Evolutionary conservation across 2,797 vertebrate genomes (phyloP), one percentile per base, ranked within the genome.

Genomic region (Tokudaia muenninki): DNA sequence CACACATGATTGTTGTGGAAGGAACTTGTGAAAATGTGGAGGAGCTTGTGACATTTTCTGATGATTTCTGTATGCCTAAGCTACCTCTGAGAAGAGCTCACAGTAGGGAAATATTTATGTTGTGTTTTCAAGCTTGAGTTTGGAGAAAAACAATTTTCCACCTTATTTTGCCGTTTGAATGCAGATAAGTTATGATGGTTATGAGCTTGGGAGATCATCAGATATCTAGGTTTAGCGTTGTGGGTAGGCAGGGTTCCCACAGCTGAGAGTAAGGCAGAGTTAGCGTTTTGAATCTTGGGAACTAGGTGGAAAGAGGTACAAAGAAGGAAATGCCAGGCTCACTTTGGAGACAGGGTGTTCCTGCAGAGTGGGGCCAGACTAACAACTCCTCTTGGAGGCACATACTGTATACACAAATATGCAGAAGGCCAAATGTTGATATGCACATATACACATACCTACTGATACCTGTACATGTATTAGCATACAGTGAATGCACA

Each of bases 91-190:
- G 41, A 50, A 84, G 17, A 12, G 17, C 75, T 83, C 80, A 34
- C 26, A 0, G 0, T 1, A 16, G 63, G 87, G 74, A 86, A 75
- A 52, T 41, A 26, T 37, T 44, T 37, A 24, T 74, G 41, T 31
- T 87, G 77, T 44, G 78, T 78, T 94, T 97, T 93, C n/a, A 82
- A 95, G 74, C 70, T 29, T 31, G 78, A 96, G 22, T 96, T 96
- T 90, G 70, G 65, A 98, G 87, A 97, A 91, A 14, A 91, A 78
- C 6, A 59, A 78, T 50, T 97, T 97, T 84, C 96, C 81, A 95
- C 74, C 17, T 52, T 87, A 79, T 57, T 63, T 72, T 92, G 87
- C 81, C 78, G 72, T 50, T 55, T 80, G 16, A 57, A 70, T 3
- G 5, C 59, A 77, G 50, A 13, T 55, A 67, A 70, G 11, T 29